Percentiles rank a stretch among this genome's conserved stretches.
phyloP scores from a whole-genome alignment of 2,797 vertebrate species.

The Melanotaenia pygmaea region DNA sequence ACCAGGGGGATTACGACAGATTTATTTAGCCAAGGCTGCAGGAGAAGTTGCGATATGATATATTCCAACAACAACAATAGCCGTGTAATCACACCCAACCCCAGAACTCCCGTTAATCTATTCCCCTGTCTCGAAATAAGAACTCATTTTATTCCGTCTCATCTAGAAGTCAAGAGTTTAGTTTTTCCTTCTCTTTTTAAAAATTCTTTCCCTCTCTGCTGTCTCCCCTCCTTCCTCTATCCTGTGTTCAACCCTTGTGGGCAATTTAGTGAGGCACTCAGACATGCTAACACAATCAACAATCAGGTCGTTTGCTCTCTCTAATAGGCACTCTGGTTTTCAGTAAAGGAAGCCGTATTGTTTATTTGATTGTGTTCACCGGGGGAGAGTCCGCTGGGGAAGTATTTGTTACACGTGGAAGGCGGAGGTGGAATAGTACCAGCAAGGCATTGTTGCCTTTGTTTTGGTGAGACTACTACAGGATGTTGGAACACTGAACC shows the following conservation, averaged over 20 bases:
- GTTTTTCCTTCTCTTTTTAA: slow-evolving; percentile 40
- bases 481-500: slow-evolving; percentile 56
- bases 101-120: slow-evolving; percentile 75
- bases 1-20: slow-evolving; percentile 80
- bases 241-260: slow-evolving; percentile 76
- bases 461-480: slow-evolving; percentile 64
- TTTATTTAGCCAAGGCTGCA: slow-evolving; percentile 82
- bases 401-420: slow-evolving; percentile 74
- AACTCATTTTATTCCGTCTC: slow-evolving; percentile 71
- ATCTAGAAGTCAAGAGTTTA: slow-evolving; percentile 78
- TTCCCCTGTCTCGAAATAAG: slow-evolving; percentile 69
- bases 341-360: slow-evolving; percentile 74
- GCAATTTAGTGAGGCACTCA: slow-evolving; percentile 79
- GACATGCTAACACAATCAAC: slow-evolving; percentile 81
- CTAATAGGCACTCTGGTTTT: slow-evolving; percentile 77
- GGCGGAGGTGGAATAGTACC: slow-evolving; percentile 59
- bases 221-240: slow-evolving; percentile 39
- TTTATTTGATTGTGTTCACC: slow-evolving; percentile 79
- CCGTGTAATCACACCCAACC: slow-evolving; percentile 78
- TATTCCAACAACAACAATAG: slow-evolving; percentile 81
- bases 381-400: slow-evolving; percentile 68
- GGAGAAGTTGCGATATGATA: slow-evolving; percentile 82
- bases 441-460: slow-evolving; percentile 59
- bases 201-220: slow-evolving; percentile 20
- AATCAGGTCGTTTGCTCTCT: slow-evolving; percentile 78